Evolutionary conservation across 2,888 invertebrate genomes (phyloP), one percentile per base, ranked within the genome.

Genomic region (Sphaerophoria rueppellii): DNA sequence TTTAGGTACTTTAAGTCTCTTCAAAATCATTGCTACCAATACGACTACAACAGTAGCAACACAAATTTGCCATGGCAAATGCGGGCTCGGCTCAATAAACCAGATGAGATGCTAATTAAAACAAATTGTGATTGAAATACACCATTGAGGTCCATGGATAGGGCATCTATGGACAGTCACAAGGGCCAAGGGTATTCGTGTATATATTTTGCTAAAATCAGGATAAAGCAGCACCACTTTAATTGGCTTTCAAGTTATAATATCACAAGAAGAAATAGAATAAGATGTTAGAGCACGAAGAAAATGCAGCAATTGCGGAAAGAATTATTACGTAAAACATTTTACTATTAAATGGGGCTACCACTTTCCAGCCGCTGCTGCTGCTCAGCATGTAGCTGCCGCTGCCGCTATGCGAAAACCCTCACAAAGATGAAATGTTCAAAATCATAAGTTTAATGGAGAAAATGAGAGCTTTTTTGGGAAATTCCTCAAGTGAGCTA

Each of bases 81-180:
- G 37, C 50, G 48, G 50, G 43, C 61, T 57, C 43, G 50, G 43
- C 61, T 57, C 43, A 57, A 73, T 72, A 77, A 73, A 54, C 48
- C 43, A 69, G 72, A 67, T 57, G 14, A 50, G 57, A 46, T 54
- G 65, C 74, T 79, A 79, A 74, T 82, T 74, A 71, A 71, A 79
- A 54, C 58, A 75, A 71, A 63, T 77, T 77, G 48, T 50, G 73
- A 75, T 80, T 80, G 75, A 67, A 79, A 75, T 75, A 70, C 74
- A 79, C 48, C 54, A 52, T 46, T 24, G 24, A 24, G 24, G 24
- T 24, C 24, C 24, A 24, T 24, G 24, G 24, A 24, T 24, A 24
- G 2, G 24, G 24, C 46, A 34, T 37, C 34, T 4, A 63, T 34
- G 32, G 11, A 14, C 34, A 37, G 2, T 11, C 61, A 14, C 32